A percentile compares a stretch with the other conserved stretches of the same genome.
Conservation (phyloP, 2,113 vertebrate species). For the Diadophis punctatus region DNA sequence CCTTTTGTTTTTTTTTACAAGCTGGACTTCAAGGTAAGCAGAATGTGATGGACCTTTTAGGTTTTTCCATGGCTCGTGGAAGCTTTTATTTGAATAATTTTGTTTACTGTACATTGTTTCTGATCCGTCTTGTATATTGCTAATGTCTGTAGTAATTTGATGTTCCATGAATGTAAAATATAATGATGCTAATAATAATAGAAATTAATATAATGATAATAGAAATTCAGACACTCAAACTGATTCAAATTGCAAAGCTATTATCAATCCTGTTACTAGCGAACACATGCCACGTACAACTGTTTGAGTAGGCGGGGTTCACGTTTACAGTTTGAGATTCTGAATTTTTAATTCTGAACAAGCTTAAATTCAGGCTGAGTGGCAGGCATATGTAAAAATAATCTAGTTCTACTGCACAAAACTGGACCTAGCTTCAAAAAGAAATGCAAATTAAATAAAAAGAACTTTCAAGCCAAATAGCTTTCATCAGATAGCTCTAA, state of each 20-base stretch:
- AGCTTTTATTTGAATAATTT: background rate
- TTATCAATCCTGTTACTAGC: background rate
- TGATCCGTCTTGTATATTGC: background rate
- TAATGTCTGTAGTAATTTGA: background rate
- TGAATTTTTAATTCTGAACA: background rate
- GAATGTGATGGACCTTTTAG: background rate
- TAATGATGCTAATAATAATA: background rate
- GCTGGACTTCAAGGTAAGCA: background rate
- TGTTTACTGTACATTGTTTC: background rate
- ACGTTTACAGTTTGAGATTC: background rate
- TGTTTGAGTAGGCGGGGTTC: background rate
- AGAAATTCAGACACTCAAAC: background rate
- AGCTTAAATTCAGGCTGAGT: background rate
- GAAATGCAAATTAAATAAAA: background rate
- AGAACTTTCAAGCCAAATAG: background rate
- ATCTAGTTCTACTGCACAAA: background rate
- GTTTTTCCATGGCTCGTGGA: background rate
- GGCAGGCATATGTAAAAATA: background rate
- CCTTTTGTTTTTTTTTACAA: background rate
- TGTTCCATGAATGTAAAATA: background rate
- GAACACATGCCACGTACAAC: background rate
- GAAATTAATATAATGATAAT: no score
- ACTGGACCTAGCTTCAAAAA: background rate
- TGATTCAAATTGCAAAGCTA: background rate
- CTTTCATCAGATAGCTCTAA: background rate